These are phyloP conservation scores for Babylonia areolata DNA, from an alignment of 1,140 invertebrate species.

Conservation along the genomic window DNA sequence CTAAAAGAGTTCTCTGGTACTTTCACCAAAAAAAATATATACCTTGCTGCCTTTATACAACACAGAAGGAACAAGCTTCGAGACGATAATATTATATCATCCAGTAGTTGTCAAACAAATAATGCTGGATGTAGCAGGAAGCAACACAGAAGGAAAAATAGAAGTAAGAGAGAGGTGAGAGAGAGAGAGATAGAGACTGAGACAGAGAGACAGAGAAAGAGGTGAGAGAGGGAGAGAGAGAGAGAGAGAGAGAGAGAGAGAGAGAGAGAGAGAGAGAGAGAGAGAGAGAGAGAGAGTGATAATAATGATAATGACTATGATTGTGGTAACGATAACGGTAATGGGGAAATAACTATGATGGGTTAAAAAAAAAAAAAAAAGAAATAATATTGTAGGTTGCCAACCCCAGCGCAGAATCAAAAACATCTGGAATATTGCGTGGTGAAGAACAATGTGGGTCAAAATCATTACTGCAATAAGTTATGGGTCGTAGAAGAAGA, in stretches of 20 bases:
- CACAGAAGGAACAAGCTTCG: background rate
- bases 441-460: background rate
- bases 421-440: slow-evolving; percentile 12
- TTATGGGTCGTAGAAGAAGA: background rate
- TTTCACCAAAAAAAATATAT: background rate
- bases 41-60: slow-evolving; percentile 28
- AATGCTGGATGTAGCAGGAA: too few species aligned
- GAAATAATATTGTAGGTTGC: background rate
- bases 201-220: background rate
- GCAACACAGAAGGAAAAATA: too few species aligned
- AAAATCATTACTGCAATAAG: background rate
- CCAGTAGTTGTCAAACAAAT: too few species aligned
- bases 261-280: background rate
- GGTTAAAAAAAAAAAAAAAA: background rate
- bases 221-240: background rate
- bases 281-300: too few species aligned
- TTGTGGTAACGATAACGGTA: too few species aligned
- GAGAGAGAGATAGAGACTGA: background rate
- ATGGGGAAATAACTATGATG: background rate
- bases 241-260: background rate
- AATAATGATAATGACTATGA: too few species aligned
- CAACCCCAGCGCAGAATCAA: background rate
- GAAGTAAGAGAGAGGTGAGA: too few species aligned
- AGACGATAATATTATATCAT: too few species aligned
- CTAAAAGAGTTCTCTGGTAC: too few species aligned